Percentiles rank a stretch among this genome's conserved stretches.
Evolutionary conservation across 2,113 vertebrate genomes (phyloP).

Genomic region (Chitala chitala): DNA sequence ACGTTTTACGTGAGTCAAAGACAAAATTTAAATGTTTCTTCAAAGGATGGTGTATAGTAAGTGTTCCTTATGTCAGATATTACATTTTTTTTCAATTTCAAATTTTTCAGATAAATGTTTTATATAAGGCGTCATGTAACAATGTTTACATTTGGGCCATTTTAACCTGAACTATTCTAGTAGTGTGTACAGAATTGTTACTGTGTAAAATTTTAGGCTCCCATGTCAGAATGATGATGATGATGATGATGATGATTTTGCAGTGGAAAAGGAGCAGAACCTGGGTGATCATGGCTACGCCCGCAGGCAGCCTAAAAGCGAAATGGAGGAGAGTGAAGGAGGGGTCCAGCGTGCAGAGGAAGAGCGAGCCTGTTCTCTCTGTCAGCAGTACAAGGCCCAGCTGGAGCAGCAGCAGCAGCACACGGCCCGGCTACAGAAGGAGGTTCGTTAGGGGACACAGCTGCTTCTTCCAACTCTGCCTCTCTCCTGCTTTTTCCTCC

Average conservation of each 20-base stretch:
- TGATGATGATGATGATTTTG: background rate
- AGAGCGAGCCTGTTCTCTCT: conserved; percentile 56
- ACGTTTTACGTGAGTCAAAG: too few species aligned
- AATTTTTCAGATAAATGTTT: background rate
- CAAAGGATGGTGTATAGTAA: too few species aligned
- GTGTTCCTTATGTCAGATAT: background rate
- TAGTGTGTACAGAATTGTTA: too few species aligned
- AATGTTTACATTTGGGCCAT: too few species aligned
- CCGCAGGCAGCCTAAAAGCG: conserved; percentile 52
- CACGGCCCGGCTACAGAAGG: conserved; percentile 59
- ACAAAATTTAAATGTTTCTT: too few species aligned
- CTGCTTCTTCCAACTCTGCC: background rate
- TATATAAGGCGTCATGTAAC: background rate
- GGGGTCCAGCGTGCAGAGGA: conserved; percentile 35
- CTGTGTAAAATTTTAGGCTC: too few species aligned
- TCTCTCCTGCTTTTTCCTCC: background rate
- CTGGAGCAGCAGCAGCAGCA: conserved; percentile 66
- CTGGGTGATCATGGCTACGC: conserved; percentile 68
- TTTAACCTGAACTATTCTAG: too few species aligned
- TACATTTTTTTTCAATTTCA: background rate
- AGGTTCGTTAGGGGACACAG: conserved; percentile 41
- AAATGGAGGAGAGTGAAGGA: conserved; percentile 45
- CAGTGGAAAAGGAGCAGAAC: conserved; percentile 61
- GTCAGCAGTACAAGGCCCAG: conserved; percentile 62
- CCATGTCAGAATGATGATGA: too few species aligned